Evolutionary conservation across 2,888 invertebrate genomes (phyloP), one percentile per base, ranked within the genome.

Genomic region (Oscheius sp.): DNA sequence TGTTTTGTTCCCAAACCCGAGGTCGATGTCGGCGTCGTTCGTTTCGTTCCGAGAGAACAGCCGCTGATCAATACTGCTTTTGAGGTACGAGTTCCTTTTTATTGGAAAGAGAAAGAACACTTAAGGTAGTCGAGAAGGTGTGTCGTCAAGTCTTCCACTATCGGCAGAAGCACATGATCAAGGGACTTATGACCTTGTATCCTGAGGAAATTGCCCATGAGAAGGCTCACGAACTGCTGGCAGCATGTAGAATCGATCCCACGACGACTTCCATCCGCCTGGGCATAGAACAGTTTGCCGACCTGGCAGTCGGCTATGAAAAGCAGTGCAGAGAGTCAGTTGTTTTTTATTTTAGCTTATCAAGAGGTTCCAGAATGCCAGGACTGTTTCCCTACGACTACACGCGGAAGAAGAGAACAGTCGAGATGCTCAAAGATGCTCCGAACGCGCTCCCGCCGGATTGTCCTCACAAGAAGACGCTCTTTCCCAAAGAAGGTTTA

Each of bases 11-110:
- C 99, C 0, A 93, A 94, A 88, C 98, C 99, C 0, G 93, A 98
- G 78, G 97, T 99, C 4, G 96, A 99, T 91, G 98, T 97, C 0
- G 96, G 95, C 21, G 95, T 98, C 1, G 96, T 99, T 0, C 93
- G 93, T 63, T 92, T 99, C 63, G 92, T 93, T 21, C 98, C 99
- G 0, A 90, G 93, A 9, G 92, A 93, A 82, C 89, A 92, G 62
- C 96, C 98, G 0, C 91, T 93, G 33, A 94, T 94, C 13, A 81
- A 87, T 1, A 91, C 94, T 51, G 94, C 95, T 0, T 99, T 96
- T 89, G 91, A 92, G 83, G 87, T 87, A 76, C 21, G 21, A 21
- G 21, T 21, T 21, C 21, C 21, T 21, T 21, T 21, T 21, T 21
- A 21, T 21, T 21, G 21, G 21, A 21, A 21, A 21, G 21, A 21